Evolutionary conservation across 2,888 invertebrate species (phyloP).

Genomic region (Xestia sexstrigata): DNA sequence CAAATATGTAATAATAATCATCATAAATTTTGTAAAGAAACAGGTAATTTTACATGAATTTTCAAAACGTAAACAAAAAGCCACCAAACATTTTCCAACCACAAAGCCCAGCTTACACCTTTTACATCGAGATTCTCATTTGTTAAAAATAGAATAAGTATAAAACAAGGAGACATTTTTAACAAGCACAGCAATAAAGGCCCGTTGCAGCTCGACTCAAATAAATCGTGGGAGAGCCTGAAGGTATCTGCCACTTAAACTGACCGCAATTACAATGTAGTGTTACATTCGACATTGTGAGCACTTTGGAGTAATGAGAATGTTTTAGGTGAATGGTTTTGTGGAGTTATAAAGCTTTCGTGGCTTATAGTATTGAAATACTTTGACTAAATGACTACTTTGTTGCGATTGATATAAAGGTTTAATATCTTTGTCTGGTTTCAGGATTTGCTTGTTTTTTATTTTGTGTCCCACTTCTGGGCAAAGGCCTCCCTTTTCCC

Average conservation of each 20-base stretch:
- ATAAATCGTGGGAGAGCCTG: conserved; percentile 80
- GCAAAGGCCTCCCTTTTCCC: background rate
- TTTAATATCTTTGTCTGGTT: background rate
- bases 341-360: conserved; percentile 30
- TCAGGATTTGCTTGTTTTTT: background rate
- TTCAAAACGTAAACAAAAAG: background rate
- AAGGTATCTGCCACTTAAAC: conserved; percentile 81
- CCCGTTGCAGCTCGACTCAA: conserved; percentile 77
- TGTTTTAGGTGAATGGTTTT: conserved; percentile 31
- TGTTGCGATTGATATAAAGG: conserved; percentile 7
- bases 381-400: background rate
- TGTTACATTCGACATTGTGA: conserved; percentile 45
- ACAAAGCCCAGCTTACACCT: conserved; percentile 41
- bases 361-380: conserved; percentile 34
- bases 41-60: background rate
- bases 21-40: too few relatives aligned
- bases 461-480: background rate
- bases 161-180: conserved; percentile 71
- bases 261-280: conserved; percentile 74
- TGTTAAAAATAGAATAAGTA: conserved; percentile 73
- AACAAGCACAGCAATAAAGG: conserved; percentile 84
- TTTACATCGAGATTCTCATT: conserved; percentile 76
- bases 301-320: conserved; percentile 41
- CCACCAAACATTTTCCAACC: background rate
- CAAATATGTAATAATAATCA: too few relatives aligned